phyloP scores from a whole-genome alignment of 2,888 invertebrate species.

The Cancer borealis region DNA sequence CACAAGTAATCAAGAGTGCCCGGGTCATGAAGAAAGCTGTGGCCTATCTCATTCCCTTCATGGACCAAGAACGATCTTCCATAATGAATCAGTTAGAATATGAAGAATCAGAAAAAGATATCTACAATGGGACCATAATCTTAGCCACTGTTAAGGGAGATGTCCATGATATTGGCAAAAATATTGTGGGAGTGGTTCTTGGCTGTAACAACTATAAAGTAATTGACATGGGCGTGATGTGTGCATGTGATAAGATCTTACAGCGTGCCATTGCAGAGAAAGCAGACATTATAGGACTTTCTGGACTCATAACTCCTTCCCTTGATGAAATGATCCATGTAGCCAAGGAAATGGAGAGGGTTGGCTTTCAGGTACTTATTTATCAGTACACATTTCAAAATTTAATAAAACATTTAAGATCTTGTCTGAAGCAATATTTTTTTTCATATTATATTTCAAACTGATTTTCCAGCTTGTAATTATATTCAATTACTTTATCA shows the following conservation, averaged over 20 bases:
- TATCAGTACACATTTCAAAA: not conserved
- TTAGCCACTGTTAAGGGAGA: constrained; percentile 84
- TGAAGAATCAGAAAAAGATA: constrained; percentile 52
- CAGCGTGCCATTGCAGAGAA: constrained; percentile 78
- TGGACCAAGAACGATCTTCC: constrained; percentile 80
- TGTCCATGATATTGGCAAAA: constrained; percentile 84
- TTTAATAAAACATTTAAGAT: not conserved
- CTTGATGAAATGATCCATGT: constrained; percentile 84
- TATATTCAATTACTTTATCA: not conserved
- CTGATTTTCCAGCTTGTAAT: not conserved
- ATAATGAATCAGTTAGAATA: constrained; percentile 47
- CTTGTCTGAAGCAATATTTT: not conserved
- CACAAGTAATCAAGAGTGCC: constrained; percentile 83
- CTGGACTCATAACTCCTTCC: constrained; percentile 84
- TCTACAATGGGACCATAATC: constrained; percentile 81
- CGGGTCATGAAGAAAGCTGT: constrained; percentile 84
- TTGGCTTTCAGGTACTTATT: constrained; percentile 79
- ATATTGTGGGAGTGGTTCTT: constrained; percentile 83
- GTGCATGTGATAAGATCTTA: constrained; percentile 83
- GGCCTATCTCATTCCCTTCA: constrained; percentile 83
- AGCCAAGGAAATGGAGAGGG: constrained; percentile 83
- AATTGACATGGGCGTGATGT: constrained; percentile 84
- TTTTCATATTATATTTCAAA: not conserved
- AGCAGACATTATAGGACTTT: constrained; percentile 83
- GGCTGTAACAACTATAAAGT: constrained; percentile 83